Conservation (phyloP, 2,113 vertebrate genomes). For the Thryonomys swinderianus region DNA sequence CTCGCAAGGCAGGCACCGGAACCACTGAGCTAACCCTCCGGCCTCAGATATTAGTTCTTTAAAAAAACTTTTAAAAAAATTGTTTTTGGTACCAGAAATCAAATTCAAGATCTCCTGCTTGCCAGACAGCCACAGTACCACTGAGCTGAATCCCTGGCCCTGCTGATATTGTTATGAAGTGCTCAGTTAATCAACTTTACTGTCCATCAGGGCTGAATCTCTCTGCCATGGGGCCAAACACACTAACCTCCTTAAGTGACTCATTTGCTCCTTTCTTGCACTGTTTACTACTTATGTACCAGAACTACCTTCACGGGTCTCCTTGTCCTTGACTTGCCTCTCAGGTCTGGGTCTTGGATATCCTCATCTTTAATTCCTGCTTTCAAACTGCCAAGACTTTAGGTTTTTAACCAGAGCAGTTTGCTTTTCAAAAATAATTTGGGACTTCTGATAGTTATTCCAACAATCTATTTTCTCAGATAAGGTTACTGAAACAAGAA, state of each 20-base stretch:
- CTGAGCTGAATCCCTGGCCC: no score
- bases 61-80: background rate
- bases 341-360: background rate
- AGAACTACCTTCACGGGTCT: background rate
- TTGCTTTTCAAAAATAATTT: constrained; percentile 27
- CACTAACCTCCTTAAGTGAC: background rate
- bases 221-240: background rate
- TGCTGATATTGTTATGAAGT: background rate
- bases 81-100: no score
- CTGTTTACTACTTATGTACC: background rate
- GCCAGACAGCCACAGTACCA: no score
- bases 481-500: constrained; percentile 35
- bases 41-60: no score
- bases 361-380: background rate
- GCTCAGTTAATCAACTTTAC: background rate
- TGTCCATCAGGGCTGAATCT: background rate
- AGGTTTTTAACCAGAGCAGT: constrained; percentile 15
- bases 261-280: background rate
- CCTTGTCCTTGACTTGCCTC: background rate
- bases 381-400: constrained; percentile 3
- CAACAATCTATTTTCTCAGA: background rate
- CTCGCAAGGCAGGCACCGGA: no score
- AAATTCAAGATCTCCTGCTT: no score
- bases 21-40: no score
- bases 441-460: background rate